These are phyloP conservation scores for Nasonia oneida DNA, from an alignment of 2,888 invertebrate species.

Conservation along the genomic window DNA sequence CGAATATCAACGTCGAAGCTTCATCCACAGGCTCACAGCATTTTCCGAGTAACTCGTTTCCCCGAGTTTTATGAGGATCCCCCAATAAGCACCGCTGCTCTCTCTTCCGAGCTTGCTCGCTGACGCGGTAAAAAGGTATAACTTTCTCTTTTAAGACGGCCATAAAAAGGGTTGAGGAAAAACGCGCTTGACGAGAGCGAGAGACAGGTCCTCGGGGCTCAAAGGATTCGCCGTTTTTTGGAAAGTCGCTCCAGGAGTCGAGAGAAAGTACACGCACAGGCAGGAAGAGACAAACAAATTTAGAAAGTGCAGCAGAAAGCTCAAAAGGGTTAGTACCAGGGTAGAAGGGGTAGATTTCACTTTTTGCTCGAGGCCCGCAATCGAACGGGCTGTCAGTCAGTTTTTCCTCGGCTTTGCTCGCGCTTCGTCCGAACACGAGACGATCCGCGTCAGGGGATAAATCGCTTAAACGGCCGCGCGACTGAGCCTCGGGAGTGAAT, in stretches of 20 bases:
- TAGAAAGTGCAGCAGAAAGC: constrained; percentile 48
- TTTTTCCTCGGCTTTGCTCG: constrained; percentile 62
- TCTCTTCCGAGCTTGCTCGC: constrained; percentile 31
- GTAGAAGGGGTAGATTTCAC: constrained; percentile 73
- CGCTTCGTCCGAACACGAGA: constrained; percentile 43
- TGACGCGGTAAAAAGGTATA: constrained; percentile 32
- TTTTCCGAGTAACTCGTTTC: constrained; percentile 62
- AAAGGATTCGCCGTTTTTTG: constrained; percentile 55
- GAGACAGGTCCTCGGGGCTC: constrained; percentile 33
- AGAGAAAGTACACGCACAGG: constrained; percentile 3
- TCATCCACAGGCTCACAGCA: constrained; percentile 10
- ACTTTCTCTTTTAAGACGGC: constrained; percentile 70
- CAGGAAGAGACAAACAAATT: constrained; percentile 54
- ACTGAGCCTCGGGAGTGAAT: constrained; percentile 49
- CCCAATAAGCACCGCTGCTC: constrained; percentile 50
- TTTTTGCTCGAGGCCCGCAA: constrained; percentile 65
- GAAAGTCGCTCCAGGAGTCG: constrained; percentile 60
- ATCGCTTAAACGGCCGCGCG: constrained; percentile 43
- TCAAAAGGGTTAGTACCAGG: constrained; percentile 64
- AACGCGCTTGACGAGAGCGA: constrained; percentile 23
- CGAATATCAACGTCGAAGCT: constrained; percentile 15
- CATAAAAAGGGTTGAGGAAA: constrained; percentile 72
- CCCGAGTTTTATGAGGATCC: constrained; percentile 64
- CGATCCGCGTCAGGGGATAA: not conserved
- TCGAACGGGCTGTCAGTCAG: constrained; percentile 59